Evolutionary conservation across 2,888 invertebrate genomes (phyloP), one percentile per base, ranked within the genome.

Genomic region (Diarsia rubi): DNA sequence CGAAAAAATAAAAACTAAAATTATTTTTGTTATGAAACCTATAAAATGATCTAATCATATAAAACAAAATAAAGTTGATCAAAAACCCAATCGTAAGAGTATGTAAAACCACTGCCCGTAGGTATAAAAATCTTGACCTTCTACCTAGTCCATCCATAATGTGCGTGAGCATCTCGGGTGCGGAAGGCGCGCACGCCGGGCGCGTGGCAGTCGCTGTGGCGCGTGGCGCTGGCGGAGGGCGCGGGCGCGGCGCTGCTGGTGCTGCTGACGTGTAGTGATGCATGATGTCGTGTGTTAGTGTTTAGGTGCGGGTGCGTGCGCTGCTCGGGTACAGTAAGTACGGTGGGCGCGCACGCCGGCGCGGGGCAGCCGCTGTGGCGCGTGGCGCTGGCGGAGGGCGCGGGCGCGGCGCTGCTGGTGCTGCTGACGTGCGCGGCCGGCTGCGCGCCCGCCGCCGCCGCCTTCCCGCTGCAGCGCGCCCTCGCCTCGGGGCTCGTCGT

Each of bases 381-480:
- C 90, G 83, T 87, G 91, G 75, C 91, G 92, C 84, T 95, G 95
- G 97, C 97, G 3, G 98, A 98, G 95, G 92, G 97, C 75, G 89
- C 97, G 54, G 98, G 98, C 82, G 97, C 98, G 0, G 97, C 96
- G 69, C 94, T 98, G 86, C 96, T 98, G 71, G 96, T 98, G 90
- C 97, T 97, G 91, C 94, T 98, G 65, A 98, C 98, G 66, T 98
- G 98, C 91, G 97, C 98, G 97, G 97, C 75, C 24, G 97, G 97
- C 70, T 49, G 93, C 91, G 93, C 88, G 92, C 92, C 92, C 90
- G 63, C 69, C 83, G 57, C 91, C 90, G 80, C 91, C 88, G 52
- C 90, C 16, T 49, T 42, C 59, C 88, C 79, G 63, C 81, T 97
- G 82, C 95, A 97, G 86, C 92, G 95, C 63, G 95, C 97, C 0